phyloP scores from a whole-genome alignment of 1,140 invertebrate species.

The Ditylenchus dipsaci region DNA sequence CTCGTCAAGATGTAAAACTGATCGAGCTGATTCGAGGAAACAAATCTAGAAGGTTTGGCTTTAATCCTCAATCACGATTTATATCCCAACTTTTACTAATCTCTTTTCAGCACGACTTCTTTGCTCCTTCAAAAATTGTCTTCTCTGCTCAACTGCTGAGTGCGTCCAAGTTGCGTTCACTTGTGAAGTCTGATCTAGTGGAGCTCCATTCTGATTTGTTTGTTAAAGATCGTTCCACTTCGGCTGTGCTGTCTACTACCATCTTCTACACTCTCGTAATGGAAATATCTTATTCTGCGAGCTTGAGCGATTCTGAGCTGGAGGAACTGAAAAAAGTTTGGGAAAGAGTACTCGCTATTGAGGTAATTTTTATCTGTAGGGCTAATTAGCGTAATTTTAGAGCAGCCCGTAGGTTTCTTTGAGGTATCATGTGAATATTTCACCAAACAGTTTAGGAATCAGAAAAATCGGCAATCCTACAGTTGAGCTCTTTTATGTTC shows the following conservation, averaged over 20 bases:
- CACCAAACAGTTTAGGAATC: neutral
- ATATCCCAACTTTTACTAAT: neutral
- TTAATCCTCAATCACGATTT: neutral
- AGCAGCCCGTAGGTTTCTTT: no score
- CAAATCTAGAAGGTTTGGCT: neutral
- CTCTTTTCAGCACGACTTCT: neutral
- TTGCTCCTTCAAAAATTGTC: neutral
- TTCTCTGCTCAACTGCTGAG: conserved; percentile 1
- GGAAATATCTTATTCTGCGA: neutral
- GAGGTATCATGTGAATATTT: no score
- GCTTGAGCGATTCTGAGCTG: neutral
- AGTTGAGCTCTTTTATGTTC: neutral
- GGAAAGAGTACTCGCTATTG: neutral
- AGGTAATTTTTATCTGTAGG: neutral
- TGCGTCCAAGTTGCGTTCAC: neutral
- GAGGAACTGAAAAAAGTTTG: neutral
- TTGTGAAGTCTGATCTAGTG: neutral
- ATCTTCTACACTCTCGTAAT: neutral
- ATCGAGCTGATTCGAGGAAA: neutral
- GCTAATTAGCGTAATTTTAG: no score
- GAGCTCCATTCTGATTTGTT: neutral
- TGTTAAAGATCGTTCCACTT: neutral
- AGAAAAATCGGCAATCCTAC: neutral
- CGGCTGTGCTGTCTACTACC: neutral
- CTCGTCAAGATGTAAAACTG: no score